Percentiles rank a stretch among this genome's conserved stretches.
Conservation (phyloP, 2,113 vertebrate species). For the Psilopsiagon aymara region DNA sequence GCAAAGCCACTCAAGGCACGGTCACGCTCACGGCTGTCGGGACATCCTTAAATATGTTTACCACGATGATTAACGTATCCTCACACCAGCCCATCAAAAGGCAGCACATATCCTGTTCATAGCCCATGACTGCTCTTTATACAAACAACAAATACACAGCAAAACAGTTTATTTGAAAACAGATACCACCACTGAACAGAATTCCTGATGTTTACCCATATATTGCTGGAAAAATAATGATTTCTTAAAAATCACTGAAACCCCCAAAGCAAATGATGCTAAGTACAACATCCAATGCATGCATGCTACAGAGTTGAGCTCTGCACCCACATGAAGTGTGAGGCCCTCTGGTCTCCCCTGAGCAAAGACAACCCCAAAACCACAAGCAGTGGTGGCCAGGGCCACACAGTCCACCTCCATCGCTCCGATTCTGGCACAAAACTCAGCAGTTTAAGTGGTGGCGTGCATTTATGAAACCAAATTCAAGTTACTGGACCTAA, state of each 20-base stretch:
- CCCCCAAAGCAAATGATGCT: not conserved
- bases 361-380: not conserved
- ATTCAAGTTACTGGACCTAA: rapidly evolving
- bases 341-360: not conserved
- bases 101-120: rapidly evolving
- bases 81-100: not conserved
- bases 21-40: too few relatives aligned
- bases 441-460: rapidly evolving
- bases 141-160: not conserved
- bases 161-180: not conserved
- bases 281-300: not conserved
- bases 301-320: not conserved
- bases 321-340: not conserved
- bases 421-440: rapidly evolving
- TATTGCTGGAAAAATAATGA: not conserved
- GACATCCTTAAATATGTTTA: not conserved
- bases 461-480: rapidly evolving
- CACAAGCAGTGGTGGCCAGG: rapidly evolving
- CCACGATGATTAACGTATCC: rapidly evolving
- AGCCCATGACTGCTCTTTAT: not conserved
- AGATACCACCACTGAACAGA: not conserved
- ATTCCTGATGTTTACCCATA: not conserved
- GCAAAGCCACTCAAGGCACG: rapidly evolving
- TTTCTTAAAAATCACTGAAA: not conserved
- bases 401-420: too few relatives aligned